phyloP scores from a whole-genome alignment of 53 echinoderm and acorn worm genomes.

The Pentamera pediparva region DNA sequence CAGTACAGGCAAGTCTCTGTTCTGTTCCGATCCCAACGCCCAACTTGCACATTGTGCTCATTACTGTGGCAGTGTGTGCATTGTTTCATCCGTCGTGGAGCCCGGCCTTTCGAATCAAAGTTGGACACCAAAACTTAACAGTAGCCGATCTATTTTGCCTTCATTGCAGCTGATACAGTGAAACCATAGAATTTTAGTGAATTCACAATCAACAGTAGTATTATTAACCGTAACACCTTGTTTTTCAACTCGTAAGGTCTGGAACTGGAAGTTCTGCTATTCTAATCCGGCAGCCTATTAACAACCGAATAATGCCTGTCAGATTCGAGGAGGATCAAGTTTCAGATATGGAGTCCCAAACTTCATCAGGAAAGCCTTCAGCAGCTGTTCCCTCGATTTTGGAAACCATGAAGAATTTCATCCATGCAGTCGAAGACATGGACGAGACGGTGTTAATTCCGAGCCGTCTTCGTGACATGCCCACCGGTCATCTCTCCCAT shows the following conservation, averaged over 20 bases:
- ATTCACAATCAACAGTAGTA: too few relatives aligned
- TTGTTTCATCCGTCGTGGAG: too few relatives aligned
- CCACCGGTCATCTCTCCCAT: conserved; percentile 22
- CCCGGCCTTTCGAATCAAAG: too few relatives aligned
- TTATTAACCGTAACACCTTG: too few relatives aligned
- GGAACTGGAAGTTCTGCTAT: not conserved
- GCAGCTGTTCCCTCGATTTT: conserved; percentile 66
- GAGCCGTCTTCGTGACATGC: conserved; percentile 87
- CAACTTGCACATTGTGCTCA: not conserved
- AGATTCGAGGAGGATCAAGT: not conserved
- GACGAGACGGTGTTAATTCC: conserved; percentile 95
- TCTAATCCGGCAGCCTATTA: not conserved
- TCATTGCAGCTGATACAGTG: too few relatives aligned
- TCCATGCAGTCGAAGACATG: conserved; percentile 95
- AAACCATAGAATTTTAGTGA: too few relatives aligned
- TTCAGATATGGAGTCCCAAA: conserved; percentile 43
- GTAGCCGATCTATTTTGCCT: too few relatives aligned
- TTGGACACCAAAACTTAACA: too few relatives aligned
- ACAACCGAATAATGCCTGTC: not conserved
- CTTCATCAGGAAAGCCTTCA: conserved; percentile 47
- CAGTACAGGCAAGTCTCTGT: too few relatives aligned
- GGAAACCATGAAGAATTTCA: conserved; percentile 90
- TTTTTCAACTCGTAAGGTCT: not conserved
- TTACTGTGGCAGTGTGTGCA: not conserved
- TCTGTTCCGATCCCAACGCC: too few relatives aligned